Base-by-base conservation (phyloP, 2,113 vertebrate species). In the Amphiprion ocellaris region DNA sequence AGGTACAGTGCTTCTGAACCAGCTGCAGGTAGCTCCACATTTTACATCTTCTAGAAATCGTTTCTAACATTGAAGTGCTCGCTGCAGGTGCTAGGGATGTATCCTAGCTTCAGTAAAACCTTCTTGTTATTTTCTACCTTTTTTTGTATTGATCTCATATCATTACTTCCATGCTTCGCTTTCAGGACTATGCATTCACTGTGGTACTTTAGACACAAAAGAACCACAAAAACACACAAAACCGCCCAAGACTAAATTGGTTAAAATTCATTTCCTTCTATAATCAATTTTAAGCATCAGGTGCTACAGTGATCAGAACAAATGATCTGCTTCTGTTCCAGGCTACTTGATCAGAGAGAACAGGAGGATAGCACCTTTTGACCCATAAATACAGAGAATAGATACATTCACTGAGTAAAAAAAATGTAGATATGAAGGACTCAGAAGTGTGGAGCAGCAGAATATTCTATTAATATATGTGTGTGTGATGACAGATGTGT, bases 11-110 rank as follows among this genome's bases (percentile, higher is more conserved):
- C 63, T 50, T 69, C 63, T 39, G 19, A 1, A 24, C 50, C 4
- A 46, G 44, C 24, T 68, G 8, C 64, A 64, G 67, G 72, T 79
- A 2, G 56, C 64, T 61, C 39, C 23, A 33, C 10, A 2, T 24
- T 67, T 16, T 50, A 0, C 7, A 12, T 55, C 41, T 28, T 65
- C 68, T n/a, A 33, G 3, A 30, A 41, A 46, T 7, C 7, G 19
- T 21, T 71, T 62, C 7, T 5, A 14, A 10, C 5, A 37, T 24
- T n/a, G 61, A 17, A 44, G 41, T 44, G 41, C 14, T 44, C 14
- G 41, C 11, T 44, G 41, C 41, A 44, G 41, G 11, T 44, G 41
- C 1, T 33, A 6, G 21, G 21, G 21, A 21, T 21, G 21, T 21
- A 21, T 21, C 21, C 21, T 21, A 21, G 21, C 21, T 21, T 21